phyloP scores from a whole-genome alignment of 1,140 invertebrate genomes.

The Dufourea novaeangliae region DNA sequence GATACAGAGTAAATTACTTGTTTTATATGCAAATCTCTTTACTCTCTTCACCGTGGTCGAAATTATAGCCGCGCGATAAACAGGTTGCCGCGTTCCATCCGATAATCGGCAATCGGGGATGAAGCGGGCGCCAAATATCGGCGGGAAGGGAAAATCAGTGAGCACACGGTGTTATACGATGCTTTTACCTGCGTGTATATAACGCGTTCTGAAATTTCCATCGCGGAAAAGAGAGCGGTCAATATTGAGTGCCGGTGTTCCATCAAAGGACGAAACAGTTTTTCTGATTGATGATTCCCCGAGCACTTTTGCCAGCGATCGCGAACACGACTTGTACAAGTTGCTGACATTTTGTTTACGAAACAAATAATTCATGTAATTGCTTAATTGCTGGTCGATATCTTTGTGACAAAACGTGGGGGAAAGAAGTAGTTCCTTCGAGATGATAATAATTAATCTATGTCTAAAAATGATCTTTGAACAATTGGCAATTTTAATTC shows the following conservation, averaged over 20 bases:
- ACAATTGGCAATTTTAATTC: too few relatives aligned
- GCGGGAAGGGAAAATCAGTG: neutral
- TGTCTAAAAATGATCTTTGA: too few relatives aligned
- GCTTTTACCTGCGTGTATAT: neutral
- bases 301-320: too few relatives aligned
- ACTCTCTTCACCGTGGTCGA: constrained; percentile 32
- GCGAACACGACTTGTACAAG: neutral
- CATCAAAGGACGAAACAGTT: neutral
- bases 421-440: too few relatives aligned
- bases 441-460: too few relatives aligned
- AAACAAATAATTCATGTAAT: neutral
- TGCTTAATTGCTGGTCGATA: neutral
- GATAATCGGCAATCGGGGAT: constrained; percentile 45
- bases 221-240: neutral
- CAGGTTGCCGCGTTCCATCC: constrained; percentile 35
- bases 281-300: neutral
- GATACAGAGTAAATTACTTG: constrained; percentile 54
- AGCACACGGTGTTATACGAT: constrained; percentile 2
- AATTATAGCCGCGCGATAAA: constrained; percentile 63
- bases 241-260: neutral
- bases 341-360: too few relatives aligned
- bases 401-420: neutral
- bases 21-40: constrained; percentile 62
- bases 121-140: neutral
- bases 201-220: neutral